Evolutionary conservation across 2,888 invertebrate species (phyloP), one percentile per base, ranked within the genome.

Genomic region (Andrena praecox): DNA sequence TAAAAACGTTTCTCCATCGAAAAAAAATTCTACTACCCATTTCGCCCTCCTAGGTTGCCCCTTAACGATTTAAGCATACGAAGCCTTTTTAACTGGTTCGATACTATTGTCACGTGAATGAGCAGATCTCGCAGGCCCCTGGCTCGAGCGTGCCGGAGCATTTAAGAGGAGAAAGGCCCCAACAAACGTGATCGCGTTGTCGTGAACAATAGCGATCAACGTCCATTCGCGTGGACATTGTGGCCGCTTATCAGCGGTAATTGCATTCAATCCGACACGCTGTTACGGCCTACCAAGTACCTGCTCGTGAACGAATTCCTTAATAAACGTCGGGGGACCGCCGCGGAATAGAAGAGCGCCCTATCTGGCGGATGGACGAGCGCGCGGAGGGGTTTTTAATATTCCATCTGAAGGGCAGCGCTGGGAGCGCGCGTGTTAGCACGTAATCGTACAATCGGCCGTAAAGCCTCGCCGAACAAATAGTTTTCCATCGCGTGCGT

Each of bases 231-330:
- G 66, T 48, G 48, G 16, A 64, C 68, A 71, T 72, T 73, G 69
- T 56, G 31, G 64, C 68, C 27, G 77, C 60, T 76, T 82, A 77
- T 82, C 75, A 76, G 63, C 48, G 35, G 79, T 74, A 72, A 82
- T 84, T 82, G 72, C 68, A 82, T 84, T 82, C 82, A 79, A 70
- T 63, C 68, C 82, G 72, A 59, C 69, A 70, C 70, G 64, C 33
- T 64, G 69, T 76, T 68, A 24, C 60, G 29, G 16, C 68, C 72
- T 82, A 82, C 79, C 79, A 82, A 82, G 75, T 80, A 79, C 54
- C 82, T 56, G 82, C 75, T 82, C 79, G 84, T 79, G 82, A 82
- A 84, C 74, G 67, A 82, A 79, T 84, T 82, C 67, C 66, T 52
- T 60, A 79, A 82, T 63, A 68, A 42, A 73, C 72, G 31, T 64